Evolutionary conservation across 2,888 invertebrate genomes (phyloP), one percentile per base, ranked within the genome.

Genomic region (Caenorhabditis sinica): DNA sequence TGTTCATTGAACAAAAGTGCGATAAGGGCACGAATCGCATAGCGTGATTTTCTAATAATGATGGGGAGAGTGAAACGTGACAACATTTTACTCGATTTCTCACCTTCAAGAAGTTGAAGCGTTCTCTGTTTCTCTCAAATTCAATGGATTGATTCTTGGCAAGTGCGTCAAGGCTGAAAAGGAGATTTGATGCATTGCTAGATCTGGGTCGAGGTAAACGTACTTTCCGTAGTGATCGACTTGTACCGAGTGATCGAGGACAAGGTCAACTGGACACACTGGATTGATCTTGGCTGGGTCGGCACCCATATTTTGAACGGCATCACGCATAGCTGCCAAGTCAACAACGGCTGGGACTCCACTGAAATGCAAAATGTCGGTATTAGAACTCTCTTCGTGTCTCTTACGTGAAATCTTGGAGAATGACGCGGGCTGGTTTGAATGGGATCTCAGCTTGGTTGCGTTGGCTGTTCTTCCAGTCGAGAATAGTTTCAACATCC

Each of bases 291-390:
- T 96, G 89, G 96, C 95, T 0, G 97, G 96, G 94, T 98, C 95
- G 0, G 97, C 97, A 0, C 96, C 96, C 5, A 98, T 94, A 28
- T 94, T 94, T 89, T 96, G 95, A 0, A 99, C 96, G 0, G 97
- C 97, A 93, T 98, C 97, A 82, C 98, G 94, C 98, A 99, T 98
- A 0, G 97, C 97, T 17, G 98, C 98, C 94, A 99, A 97, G 94
- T 99, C 98, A 0, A 99, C 98, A 30, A 99, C 97, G 0, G 97
- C 98, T 0, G 98, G 98, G 0, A 99, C 98, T 3, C 98, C 98
- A 17, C 98, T 99, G 87, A 58, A 93, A 91, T 72, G 33, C 0
- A 43, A 1, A n/a, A 17, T 43, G 15, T 25, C 2, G 13, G 63
- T 0, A 6, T 68, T 58, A 20, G 25, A 15, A 28, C 17, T 28